phyloP scores from a whole-genome alignment of 2,888 invertebrate species.

The Acronicta aceris region DNA sequence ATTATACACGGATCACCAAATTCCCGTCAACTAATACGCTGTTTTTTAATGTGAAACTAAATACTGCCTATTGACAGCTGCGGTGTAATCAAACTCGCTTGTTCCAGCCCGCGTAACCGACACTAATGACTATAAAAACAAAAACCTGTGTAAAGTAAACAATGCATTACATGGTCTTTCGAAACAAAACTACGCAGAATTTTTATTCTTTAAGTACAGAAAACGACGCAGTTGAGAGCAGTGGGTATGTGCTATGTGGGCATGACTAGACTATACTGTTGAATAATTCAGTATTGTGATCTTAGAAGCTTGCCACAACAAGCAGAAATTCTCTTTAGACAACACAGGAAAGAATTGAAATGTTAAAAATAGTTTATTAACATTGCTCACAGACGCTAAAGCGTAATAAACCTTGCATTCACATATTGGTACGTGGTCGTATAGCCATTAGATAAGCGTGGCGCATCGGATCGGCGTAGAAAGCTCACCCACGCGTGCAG shows the following conservation, averaged over 20 bases:
- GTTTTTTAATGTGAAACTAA: slow-evolving; percentile 72
- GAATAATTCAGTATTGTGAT: slow-evolving; percentile 51
- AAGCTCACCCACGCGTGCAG: slow-evolving; percentile 82
- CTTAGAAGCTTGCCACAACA: slow-evolving; percentile 33
- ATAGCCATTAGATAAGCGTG: slow-evolving; percentile 64
- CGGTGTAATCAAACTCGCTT: slow-evolving; percentile 64
- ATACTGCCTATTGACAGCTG: slow-evolving; percentile 74
- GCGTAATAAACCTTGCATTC: slow-evolving; percentile 46
- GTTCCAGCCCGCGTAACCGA: slow-evolving; percentile 50
- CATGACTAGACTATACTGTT: slow-evolving; percentile 33
- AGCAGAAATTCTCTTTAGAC: slow-evolving; percentile 20
- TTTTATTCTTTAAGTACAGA: slow-evolving; percentile 8
- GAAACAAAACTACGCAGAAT: slow-evolving; percentile 6
- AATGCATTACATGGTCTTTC: slow-evolving; percentile 24
- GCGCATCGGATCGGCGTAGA: slow-evolving; percentile 72
- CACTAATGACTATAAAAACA: slow-evolving; percentile 44
- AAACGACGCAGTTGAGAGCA: slow-evolving; percentile 24
- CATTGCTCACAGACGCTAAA: slow-evolving; percentile 47
- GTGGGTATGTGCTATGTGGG: slow-evolving; percentile 45
- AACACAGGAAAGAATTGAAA: slow-evolving; percentile 29
- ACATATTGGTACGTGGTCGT: slow-evolving; percentile 55
- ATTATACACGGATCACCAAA: slow-evolving; percentile 25
- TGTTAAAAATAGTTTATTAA: slow-evolving; percentile 28
- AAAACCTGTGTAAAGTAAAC: slow-evolving; percentile 32
- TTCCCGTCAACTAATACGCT: slow-evolving; percentile 60